Percentiles rank a stretch among this genome's conserved stretches.
phyloP scores from a whole-genome alignment of 2,797 vertebrate genomes.

The Rousettus madagascariensis region DNA sequence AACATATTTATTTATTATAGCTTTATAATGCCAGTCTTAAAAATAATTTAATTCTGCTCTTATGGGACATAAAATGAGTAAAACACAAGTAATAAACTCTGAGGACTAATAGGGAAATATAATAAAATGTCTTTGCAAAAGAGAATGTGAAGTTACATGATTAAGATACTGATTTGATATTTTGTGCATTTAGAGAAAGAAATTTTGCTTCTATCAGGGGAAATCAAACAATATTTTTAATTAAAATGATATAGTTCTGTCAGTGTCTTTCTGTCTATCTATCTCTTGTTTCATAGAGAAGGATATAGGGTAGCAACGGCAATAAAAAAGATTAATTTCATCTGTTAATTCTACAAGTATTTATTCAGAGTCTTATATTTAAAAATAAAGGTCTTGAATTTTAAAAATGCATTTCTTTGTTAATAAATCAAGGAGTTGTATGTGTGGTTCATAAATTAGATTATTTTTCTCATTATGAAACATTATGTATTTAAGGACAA shows the following conservation, averaged over 20 bases:
- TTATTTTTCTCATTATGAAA: not conserved
- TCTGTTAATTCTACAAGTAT: not conserved
- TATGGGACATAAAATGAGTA: not conserved
- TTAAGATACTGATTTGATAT: constrained; percentile 16
- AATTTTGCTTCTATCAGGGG: not conserved
- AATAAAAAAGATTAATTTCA: not conserved
- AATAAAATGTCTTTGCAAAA: not conserved
- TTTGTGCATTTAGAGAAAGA: constrained; percentile 17
- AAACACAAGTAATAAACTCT: not conserved
- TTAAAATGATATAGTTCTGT: not conserved
- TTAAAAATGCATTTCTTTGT: not conserved
- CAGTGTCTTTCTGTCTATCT: not conserved
- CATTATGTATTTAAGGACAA: not conserved
- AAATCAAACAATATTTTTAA: not conserved
- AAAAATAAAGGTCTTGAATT: not conserved
- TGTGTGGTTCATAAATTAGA: not conserved
- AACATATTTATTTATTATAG: not conserved
- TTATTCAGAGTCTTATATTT: not conserved
- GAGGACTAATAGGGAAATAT: not conserved
- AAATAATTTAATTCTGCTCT: constrained; percentile 25
- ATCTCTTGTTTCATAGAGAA: not conserved
- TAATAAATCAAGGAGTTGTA: not conserved
- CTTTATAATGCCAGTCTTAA: not conserved
- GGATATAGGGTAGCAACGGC: not conserved
- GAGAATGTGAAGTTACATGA: not conserved